These are phyloP conservation scores for Hylia prasina DNA, from an alignment of 2,113 vertebrate genomes.

Conservation along the genomic window DNA sequence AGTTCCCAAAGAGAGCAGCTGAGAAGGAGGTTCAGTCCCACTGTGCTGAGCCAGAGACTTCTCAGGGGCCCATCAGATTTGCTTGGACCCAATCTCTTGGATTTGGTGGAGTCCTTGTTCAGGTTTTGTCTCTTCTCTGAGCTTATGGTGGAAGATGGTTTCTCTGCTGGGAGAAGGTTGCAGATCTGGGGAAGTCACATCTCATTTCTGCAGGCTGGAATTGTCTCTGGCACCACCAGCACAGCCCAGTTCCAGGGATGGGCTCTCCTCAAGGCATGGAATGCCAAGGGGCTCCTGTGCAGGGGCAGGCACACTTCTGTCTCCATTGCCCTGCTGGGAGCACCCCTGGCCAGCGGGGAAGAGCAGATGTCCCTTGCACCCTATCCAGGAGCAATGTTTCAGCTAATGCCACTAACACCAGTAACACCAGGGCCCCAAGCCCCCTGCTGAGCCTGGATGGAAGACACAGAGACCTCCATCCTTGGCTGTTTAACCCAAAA, in stretches of 20 bases:
- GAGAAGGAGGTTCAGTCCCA: neutral
- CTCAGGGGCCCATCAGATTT: neutral
- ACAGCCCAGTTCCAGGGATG: neutral
- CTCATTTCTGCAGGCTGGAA: neutral
- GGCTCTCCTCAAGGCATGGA: neutral
- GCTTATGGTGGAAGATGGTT: neutral
- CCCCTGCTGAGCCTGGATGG: neutral
- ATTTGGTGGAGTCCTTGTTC: neutral
- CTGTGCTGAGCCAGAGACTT: neutral
- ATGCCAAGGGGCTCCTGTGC: accelerated
- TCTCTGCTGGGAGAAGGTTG: neutral
- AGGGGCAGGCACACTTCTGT: neutral
- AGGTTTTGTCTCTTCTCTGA: neutral
- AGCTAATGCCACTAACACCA: constrained; percentile 47
- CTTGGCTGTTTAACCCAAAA: neutral
- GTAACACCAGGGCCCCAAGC: neutral
- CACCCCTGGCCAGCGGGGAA: accelerated
- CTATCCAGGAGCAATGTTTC: neutral
- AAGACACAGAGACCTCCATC: neutral
- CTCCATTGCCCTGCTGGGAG: neutral
- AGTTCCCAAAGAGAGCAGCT: constrained; percentile 77
- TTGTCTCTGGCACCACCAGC: neutral
- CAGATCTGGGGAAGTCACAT: neutral
- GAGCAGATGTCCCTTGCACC: neutral
- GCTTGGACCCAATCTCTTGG: neutral